phyloP scores from a whole-genome alignment of 2,888 invertebrate species.

The Xanthorhoe spadicearia region DNA sequence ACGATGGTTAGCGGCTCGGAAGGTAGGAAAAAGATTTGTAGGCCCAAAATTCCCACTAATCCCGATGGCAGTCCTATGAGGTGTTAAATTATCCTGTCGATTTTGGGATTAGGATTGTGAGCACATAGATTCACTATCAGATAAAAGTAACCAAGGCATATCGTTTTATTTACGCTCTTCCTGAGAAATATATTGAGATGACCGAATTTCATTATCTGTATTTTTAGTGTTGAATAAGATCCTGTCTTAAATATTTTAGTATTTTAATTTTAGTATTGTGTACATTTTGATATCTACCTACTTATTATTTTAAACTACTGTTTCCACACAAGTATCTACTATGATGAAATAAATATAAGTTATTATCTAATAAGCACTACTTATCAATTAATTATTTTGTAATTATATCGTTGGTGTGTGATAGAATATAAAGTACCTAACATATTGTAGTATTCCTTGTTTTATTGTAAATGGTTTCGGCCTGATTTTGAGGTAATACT shows the following conservation, averaged over 20 bases:
- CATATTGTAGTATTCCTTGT: neutral
- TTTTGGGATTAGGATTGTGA: neutral
- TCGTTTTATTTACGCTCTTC: neutral
- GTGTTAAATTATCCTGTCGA: slow-evolving; percentile 63
- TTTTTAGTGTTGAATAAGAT: slow-evolving; percentile 2
- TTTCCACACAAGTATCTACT: neutral
- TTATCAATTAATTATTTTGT: neutral
- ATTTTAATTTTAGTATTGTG: slow-evolving; percentile 31
- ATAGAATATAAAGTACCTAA: neutral
- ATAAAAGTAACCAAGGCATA: neutral
- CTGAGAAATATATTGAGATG: neutral
- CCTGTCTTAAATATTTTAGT: slow-evolving; percentile 21
- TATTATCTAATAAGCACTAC: neutral
- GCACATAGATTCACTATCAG: slow-evolving; percentile 11
- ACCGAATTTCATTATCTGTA: neutral
- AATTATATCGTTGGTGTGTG: neutral
- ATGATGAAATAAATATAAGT: neutral
- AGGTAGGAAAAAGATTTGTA: slow-evolving; percentile 92
- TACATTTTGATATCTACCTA: slow-evolving; percentile 2
- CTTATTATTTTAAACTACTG: neutral
- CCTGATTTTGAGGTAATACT: neutral
- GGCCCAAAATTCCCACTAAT: slow-evolving; percentile 91
- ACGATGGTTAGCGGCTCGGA: slow-evolving; percentile 91
- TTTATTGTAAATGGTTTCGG: neutral
- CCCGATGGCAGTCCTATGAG: slow-evolving; percentile 89